These are phyloP conservation scores for Solenodon paradoxus DNA, from an alignment of 2,113 vertebrate species.

Conservation along the genomic window DNA sequence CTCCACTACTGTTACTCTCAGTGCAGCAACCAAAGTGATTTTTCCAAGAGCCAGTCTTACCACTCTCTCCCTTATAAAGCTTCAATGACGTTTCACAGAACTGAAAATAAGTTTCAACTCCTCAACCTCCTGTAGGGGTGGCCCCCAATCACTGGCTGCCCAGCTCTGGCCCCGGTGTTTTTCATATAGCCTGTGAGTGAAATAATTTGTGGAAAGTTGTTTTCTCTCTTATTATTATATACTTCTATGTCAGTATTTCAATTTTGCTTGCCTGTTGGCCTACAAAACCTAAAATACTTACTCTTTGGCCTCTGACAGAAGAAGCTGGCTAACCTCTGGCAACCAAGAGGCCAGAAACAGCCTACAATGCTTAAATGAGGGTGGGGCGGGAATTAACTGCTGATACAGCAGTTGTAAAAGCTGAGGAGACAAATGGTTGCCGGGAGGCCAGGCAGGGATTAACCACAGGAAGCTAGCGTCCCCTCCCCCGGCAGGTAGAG, in stretches of 20 bases:
- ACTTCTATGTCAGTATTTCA: background rate
- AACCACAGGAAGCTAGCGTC: background rate
- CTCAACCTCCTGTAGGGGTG: background rate
- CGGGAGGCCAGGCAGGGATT: background rate
- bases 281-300: constrained; percentile 7
- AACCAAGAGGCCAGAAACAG: background rate
- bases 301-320: background rate
- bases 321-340: background rate
- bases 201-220: background rate
- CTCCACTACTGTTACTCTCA: background rate
- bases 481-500: too few species aligned
- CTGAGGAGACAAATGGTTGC: background rate
- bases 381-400: too few species aligned
- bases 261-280: background rate
- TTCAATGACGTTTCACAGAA: background rate
- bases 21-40: background rate
- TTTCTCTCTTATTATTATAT: background rate
- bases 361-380: background rate
- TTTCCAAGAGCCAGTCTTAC: background rate
- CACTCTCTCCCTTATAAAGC: background rate
- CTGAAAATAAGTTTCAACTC: background rate
- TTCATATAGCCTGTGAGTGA: background rate
- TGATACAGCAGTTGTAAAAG: background rate
- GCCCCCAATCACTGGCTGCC: background rate
- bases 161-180: background rate